Conservation (phyloP, 1,140 invertebrate genomes). For the Sarcophaga bullata region DNA sequence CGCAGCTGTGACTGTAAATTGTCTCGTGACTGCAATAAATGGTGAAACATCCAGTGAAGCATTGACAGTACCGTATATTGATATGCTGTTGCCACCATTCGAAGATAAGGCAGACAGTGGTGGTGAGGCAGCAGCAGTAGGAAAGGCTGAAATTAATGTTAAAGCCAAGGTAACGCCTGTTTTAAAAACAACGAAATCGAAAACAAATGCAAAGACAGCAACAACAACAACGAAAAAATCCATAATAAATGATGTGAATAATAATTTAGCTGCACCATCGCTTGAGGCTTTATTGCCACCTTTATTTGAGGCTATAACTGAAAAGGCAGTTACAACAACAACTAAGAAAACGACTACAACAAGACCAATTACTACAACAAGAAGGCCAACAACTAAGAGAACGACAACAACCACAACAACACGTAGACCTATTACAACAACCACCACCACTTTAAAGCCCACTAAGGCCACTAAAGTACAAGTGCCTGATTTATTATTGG, state of each 20-base stretch:
- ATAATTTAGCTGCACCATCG: slow-evolving; percentile 32
- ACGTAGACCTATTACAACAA: background rate
- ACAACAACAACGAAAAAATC: slow-evolving; percentile 13
- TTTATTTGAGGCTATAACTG: slow-evolving; percentile 32
- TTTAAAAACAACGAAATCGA: background rate
- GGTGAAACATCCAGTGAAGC: background rate
- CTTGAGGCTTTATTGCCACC: slow-evolving; percentile 34
- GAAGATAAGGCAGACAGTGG: background rate
- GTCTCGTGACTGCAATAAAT: slow-evolving; percentile 38
- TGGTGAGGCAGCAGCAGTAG: background rate
- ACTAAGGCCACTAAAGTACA: background rate
- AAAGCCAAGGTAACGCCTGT: background rate
- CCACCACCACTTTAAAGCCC: slow-evolving; percentile 4
- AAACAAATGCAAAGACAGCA: background rate
- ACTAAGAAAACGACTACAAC: background rate
- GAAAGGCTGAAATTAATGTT: no score
- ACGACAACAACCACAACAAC: background rate
- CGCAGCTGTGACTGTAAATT: slow-evolving; percentile 40
- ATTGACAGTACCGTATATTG: background rate
- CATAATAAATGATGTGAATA: slow-evolving; percentile 29
- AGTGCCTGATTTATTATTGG: slow-evolving; percentile 10
- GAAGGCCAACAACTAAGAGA: background rate
- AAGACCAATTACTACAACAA: background rate
- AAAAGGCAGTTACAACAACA: slow-evolving; percentile 19
- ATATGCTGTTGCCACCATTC: slow-evolving; percentile 11